Evolutionary conservation across 1,140 invertebrate species (phyloP), one percentile per base, ranked within the genome.

Genomic region (Arion vulgaris): DNA sequence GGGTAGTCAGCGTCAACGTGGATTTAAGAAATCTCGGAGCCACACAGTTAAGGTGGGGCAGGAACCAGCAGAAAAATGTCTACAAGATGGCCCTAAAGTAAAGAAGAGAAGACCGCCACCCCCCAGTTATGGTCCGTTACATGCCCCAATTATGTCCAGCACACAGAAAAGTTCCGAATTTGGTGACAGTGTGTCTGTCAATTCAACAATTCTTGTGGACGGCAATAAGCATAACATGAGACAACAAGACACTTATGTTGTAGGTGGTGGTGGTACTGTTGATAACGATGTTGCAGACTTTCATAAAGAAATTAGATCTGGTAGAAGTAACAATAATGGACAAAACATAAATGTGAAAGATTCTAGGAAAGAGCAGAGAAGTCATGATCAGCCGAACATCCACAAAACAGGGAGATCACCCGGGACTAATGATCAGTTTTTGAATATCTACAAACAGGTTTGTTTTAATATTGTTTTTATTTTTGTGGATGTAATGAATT

Each of bases 101-200:
- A 62, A 78, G 51, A 51, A 19, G 28, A 36, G 32, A 38, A 62
- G 34, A 28, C 69, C 69, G 4, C 53, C 53, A 38, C 41, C 57
- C 7, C 62, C 66, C 66, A 68, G 78, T 38, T 74, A 77, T 7
- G 69, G 77, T 19, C 77, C 81, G 9, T 79, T 88, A 62, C 69
- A 77, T 32, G 79, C 85, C 0, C 87, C 87, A 26, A 75, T 87
- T 19, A 88, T 88, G 87, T 88, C 87, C 4, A 87, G 86, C 66
- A 88, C 87, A n/a, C 87, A 88, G 36, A 88, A 88, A 75, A 88
- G 87, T 62, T 45, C 83, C 0, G 87, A 88, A 17, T 83, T 88
- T 36, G 76, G 79, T 57, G 81, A 83, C n/a, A 82, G 66, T 62
- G 73, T 85, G 5, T 57, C 53, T 4, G 19, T 19, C 17, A 57